phyloP scores from a whole-genome alignment of 1,140 invertebrate species.

The Drosophila serrata region DNA sequence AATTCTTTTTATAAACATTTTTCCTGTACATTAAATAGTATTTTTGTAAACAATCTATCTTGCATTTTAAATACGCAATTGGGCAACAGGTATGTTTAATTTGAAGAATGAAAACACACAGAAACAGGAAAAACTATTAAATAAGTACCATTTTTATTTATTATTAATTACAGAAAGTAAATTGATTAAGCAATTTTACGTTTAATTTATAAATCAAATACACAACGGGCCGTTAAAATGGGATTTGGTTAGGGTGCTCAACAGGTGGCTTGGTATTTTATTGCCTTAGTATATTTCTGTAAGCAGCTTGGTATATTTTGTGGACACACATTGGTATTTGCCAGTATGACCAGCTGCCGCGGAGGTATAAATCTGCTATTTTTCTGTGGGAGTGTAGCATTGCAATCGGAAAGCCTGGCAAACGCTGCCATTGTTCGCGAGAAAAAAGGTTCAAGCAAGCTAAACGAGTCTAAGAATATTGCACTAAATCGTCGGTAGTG shows the following conservation, averaged over 20 bases:
- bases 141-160: too few relatives aligned
- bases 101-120: background rate
- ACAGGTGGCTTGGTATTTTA: conserved; percentile 22
- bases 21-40: conserved; percentile 70
- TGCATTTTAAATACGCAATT: background rate
- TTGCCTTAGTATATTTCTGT: background rate
- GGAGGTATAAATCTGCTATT: background rate
- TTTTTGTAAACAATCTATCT: conserved; percentile 63
- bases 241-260: too few relatives aligned
- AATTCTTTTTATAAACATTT: conserved; percentile 53
- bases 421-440: background rate
- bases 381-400: background rate
- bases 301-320: background rate
- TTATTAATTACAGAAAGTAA: background rate
- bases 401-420: too few relatives aligned
- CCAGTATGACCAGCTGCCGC: background rate
- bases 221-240: too few relatives aligned
- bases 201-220: too few relatives aligned
- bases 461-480: conserved; percentile 11
- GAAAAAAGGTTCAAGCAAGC: background rate
- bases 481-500: background rate
- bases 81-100: background rate
- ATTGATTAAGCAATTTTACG: too few relatives aligned
- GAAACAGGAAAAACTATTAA: too few relatives aligned
- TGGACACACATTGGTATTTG: background rate